Percentiles rank a stretch among this genome's conserved stretches.
phyloP scores from a whole-genome alignment of 2,888 invertebrate genomes.

The Andrena marginata region DNA sequence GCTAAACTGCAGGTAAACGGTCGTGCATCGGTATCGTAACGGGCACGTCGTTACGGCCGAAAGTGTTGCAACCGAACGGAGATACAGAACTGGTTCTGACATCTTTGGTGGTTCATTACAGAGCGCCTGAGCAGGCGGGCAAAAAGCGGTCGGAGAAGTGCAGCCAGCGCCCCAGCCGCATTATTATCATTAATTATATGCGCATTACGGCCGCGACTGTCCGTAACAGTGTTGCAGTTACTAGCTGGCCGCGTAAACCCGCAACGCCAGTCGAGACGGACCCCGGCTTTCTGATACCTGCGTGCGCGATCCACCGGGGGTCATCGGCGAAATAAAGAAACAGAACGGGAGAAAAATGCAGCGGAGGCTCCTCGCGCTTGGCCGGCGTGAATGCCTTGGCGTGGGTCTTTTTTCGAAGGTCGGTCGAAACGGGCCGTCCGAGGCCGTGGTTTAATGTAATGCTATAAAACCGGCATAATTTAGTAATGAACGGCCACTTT shows the following conservation, averaged over 20 bases:
- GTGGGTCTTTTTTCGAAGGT: slow-evolving; percentile 69
- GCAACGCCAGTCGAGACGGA: slow-evolving; percentile 35
- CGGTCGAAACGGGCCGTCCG: slow-evolving; percentile 56
- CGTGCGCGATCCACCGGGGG: background rate
- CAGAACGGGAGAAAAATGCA: slow-evolving; percentile 4
- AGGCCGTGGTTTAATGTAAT: slow-evolving; percentile 78
- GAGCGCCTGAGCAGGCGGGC: slow-evolving; percentile 49
- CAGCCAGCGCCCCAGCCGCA: slow-evolving; percentile 56
- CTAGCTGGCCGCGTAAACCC: slow-evolving; percentile 38
- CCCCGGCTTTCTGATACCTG: slow-evolving; percentile 8
- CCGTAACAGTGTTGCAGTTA: slow-evolving; percentile 67
- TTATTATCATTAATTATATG: slow-evolving; percentile 74
- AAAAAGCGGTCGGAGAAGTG: slow-evolving; percentile 62
- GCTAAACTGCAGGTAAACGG: slow-evolving; percentile 67
- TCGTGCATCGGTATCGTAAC: slow-evolving; percentile 66
- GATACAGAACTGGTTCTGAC: slow-evolving; percentile 73
- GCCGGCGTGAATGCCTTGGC: slow-evolving; percentile 38
- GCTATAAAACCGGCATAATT: slow-evolving; percentile 84
- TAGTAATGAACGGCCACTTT: slow-evolving; percentile 85
- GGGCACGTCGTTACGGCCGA: slow-evolving; percentile 60
- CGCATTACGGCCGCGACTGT: slow-evolving; percentile 65
- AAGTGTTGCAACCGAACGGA: slow-evolving; percentile 63
- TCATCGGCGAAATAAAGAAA: background rate
- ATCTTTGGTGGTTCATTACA: slow-evolving; percentile 71
- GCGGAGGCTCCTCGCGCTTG: background rate